Conservation (phyloP, 2,888 invertebrate species). For the Melanostoma scalare region DNA sequence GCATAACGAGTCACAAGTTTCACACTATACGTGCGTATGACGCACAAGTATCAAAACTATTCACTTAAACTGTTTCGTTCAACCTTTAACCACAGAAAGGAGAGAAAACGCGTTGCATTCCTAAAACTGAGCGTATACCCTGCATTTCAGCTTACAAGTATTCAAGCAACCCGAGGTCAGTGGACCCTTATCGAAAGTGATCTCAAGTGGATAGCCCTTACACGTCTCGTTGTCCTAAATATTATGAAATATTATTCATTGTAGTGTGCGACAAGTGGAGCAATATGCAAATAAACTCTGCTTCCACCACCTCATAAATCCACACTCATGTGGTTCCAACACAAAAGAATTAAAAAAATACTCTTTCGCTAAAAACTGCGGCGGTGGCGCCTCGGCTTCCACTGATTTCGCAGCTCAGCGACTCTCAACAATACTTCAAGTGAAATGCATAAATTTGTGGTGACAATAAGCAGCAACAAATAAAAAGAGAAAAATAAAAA, state of each 20-base stretch:
- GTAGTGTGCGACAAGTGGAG: constrained; percentile 25
- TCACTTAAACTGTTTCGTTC: too few relatives aligned
- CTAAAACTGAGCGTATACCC: too few relatives aligned
- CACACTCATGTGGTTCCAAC: background rate
- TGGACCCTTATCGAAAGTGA: constrained; percentile 39
- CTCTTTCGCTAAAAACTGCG: constrained; percentile 17
- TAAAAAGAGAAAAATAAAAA: constrained; percentile 11
- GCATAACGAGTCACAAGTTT: too few relatives aligned
- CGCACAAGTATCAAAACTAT: too few relatives aligned
- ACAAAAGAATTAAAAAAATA: constrained; percentile 23
- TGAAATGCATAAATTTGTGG: constrained; percentile 71
- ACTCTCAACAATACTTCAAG: constrained; percentile 65
- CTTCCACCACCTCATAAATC: background rate
- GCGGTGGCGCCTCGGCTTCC: constrained; percentile 48
- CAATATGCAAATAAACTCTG: constrained; percentile 58
- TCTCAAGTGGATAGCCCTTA: constrained; percentile 37
- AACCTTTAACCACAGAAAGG: too few relatives aligned
- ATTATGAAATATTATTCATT: constrained; percentile 44
- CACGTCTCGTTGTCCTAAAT: constrained; percentile 33
- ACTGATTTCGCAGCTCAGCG: constrained; percentile 66
- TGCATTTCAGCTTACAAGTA: too few relatives aligned
- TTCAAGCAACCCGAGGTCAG: constrained; percentile 18
- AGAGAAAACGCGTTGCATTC: too few relatives aligned
- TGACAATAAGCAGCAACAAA: constrained; percentile 54
- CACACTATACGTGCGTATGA: too few relatives aligned